These are phyloP conservation scores for Aphis craccivora DNA, from an alignment of 1,140 invertebrate species.

Conservation along the genomic window DNA sequence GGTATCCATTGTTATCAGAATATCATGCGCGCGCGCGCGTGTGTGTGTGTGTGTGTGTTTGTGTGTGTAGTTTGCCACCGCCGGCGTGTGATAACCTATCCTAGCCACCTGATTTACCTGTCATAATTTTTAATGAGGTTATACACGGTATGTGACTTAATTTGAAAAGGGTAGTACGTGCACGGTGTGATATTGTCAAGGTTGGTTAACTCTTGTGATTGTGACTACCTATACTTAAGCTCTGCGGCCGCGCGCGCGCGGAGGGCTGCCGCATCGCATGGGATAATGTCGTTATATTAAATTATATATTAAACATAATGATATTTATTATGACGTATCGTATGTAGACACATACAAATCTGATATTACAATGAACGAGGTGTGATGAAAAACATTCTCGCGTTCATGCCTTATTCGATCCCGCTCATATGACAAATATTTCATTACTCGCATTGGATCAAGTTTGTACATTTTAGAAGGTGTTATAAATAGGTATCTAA, in stretches of 20 bases:
- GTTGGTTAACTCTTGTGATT: slow-evolving; percentile 46
- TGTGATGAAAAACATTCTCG: not conserved
- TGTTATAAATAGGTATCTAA: too few species aligned
- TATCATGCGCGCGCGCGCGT: not conserved
- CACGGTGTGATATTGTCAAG: slow-evolving; percentile 52
- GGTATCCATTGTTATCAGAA: slow-evolving; percentile 51
- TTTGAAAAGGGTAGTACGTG: slow-evolving; percentile 51
- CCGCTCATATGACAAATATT: too few species aligned
- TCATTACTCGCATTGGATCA: not conserved
- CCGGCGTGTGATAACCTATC: slow-evolving; percentile 34
- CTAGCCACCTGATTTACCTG: slow-evolving; percentile 49
- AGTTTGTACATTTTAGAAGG: too few species aligned
- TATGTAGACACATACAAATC: not conserved
- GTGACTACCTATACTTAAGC: not conserved
- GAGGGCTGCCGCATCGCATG: not conserved
- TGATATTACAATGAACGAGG: not conserved
- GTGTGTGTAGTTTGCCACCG: slow-evolving; percentile 28
- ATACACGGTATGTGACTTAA: slow-evolving; percentile 55
- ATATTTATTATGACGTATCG: slow-evolving; percentile 12
- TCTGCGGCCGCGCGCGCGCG: slow-evolving; percentile 5
- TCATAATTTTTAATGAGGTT: slow-evolving; percentile 57
- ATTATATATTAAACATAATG: not conserved
- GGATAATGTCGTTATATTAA: not conserved
- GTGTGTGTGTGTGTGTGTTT: not conserved
- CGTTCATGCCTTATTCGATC: not conserved